Percentiles rank a stretch among this genome's conserved stretches.
phyloP scores from a whole-genome alignment of 2,888 invertebrate species.

The Tetropium fuscum region DNA sequence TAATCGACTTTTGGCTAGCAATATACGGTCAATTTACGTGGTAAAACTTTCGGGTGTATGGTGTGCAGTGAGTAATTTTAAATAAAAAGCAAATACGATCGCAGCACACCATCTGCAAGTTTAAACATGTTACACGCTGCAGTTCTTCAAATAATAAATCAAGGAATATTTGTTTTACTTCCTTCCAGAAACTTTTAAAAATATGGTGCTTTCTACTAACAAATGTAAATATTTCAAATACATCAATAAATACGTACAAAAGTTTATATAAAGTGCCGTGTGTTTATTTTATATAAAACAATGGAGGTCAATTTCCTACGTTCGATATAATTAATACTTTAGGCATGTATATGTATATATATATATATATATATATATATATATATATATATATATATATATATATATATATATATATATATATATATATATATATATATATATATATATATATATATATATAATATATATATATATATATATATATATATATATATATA shows the following conservation, averaged over 20 bases:
- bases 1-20: not conserved
- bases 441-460: no score
- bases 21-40: no score
- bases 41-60: no score
- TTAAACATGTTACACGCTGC: constrained; percentile 11
- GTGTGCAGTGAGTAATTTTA: no score
- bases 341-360: no score
- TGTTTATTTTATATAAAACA: not conserved
- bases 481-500: no score
- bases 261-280: not conserved
- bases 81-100: not conserved
- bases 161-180: constrained; percentile 16
- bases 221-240: constrained; percentile 3
- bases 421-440: no score
- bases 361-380: no score
- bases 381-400: no score
- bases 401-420: no score
- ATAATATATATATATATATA: no score
- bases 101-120: constrained; percentile 11
- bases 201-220: not conserved
- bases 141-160: constrained; percentile 24
- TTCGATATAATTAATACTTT: no score
- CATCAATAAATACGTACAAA: not conserved
- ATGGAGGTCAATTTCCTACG: not conserved
- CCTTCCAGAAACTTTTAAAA: constrained; percentile 13